Base-by-base conservation (phyloP, 2,888 invertebrate species). In the Scelioninae gen. 2 region DNA sequence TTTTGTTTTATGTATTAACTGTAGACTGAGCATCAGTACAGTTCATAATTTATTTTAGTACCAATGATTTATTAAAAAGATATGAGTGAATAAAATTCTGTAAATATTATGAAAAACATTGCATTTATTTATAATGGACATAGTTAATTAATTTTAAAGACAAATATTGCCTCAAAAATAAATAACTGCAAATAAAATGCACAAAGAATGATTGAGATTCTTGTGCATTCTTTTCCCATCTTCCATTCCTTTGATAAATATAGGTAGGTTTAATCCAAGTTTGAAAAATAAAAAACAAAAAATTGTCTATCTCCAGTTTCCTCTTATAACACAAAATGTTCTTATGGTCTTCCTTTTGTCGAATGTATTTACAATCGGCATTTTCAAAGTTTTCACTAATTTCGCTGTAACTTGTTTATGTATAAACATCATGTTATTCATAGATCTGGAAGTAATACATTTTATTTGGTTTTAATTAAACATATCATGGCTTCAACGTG, bases 161-260 rank as follows among this genome's bases (percentile, higher is more conserved):
- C 75, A 80, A 79, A 77, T 78, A 72, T 81, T 76, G 75, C 39
- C 72, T 78, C 74, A 74, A 78, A 72, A 72, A 74, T 77, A 72
- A 70, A 71, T 73, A 67, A 73, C 63, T 70, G 70, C 76, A 75
- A 76, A 64, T 70, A 57, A 53, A 31, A 22, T 16, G 55, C 73
- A 61, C 58, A 61, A 16, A 63, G 58, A 25, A 61, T 43, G 3
- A 45, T 64, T 48, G 31, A 25, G 60, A 64, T 67, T 63, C 55
- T 57, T 31, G 63, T 69, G 55, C 55, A 41, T 78, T 81, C 79
- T 81, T 83, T 82, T 79, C 78, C 82, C 81, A 82, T 79, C 81
- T 82, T 82, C 81, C 82, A 81, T 11, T 43, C 9, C 10, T 53
- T 58, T 39, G 43, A 10, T 18, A 11, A 35, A 71, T 45, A 63